phyloP scores from a whole-genome alignment of 1,140 invertebrate genomes.

The Leptinotarsa texana region DNA sequence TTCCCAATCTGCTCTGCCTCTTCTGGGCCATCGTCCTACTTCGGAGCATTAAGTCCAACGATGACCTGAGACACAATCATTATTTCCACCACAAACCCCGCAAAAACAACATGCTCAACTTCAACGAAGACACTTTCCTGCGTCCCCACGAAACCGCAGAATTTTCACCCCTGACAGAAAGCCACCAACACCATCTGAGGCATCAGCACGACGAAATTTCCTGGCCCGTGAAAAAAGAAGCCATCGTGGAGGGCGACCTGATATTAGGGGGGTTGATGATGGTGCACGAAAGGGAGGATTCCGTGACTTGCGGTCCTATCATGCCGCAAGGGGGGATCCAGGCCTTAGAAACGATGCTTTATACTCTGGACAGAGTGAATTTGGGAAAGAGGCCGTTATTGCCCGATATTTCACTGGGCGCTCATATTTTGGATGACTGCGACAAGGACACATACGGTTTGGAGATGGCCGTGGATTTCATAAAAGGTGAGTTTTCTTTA shows the following conservation, averaged over 20 bases:
- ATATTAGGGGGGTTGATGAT: constrained; percentile 91
- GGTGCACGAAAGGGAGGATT: constrained; percentile 85
- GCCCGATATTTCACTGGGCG: constrained; percentile 75
- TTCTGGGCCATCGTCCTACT: neutral
- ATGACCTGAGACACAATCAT: constrained; percentile 18
- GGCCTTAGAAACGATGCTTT: constrained; percentile 85
- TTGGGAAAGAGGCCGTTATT: constrained; percentile 59
- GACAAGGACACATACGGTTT: constrained; percentile 90
- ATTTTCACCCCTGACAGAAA: neutral
- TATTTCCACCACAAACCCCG: constrained; percentile 9
- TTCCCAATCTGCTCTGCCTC: neutral
- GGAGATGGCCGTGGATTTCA: constrained; percentile 91
- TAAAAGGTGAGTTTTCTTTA: constrained; percentile 75
- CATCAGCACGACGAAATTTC: constrained; percentile 45
- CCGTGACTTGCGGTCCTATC: constrained; percentile 77
- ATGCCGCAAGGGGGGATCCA: constrained; percentile 89
- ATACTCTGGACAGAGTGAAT: constrained; percentile 81
- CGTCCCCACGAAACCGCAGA: neutral
- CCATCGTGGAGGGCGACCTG: constrained; percentile 82
- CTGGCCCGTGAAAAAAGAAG: constrained; percentile 87
- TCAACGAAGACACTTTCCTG: neutral
- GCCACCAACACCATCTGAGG: constrained; percentile 20
- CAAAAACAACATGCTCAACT: neutral
- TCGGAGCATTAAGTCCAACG: neutral
- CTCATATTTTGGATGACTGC: constrained; percentile 87